phyloP scores from a whole-genome alignment of 2,797 vertebrate species.

The Phoxinus dragarum region DNA sequence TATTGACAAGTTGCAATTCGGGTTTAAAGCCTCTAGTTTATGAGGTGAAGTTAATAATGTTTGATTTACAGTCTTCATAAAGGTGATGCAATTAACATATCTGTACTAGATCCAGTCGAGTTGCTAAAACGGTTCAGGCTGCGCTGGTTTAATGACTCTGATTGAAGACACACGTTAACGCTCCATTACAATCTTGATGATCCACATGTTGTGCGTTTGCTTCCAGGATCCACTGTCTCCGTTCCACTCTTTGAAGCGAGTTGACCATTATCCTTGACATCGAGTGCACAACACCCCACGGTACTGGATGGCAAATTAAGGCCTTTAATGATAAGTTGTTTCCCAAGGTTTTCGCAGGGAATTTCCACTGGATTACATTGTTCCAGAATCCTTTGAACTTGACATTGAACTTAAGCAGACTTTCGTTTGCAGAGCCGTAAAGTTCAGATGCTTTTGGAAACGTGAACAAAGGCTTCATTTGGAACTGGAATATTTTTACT shows the following conservation, averaged over 20 bases:
- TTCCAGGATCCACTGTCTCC: constrained; percentile 29
- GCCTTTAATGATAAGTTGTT: constrained; percentile 81
- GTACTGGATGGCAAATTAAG: constrained; percentile 82
- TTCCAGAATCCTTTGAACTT: constrained; percentile 82
- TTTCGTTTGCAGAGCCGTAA: constrained; percentile 69
- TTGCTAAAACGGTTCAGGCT: background rate
- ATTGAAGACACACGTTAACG: background rate
- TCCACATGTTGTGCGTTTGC: constrained; percentile 66
- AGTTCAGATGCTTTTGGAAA: constrained; percentile 61
- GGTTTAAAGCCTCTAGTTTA: background rate
- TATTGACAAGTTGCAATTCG: too few species aligned
- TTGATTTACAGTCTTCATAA: background rate
- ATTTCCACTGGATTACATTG: constrained; percentile 82
- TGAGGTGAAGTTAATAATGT: background rate
- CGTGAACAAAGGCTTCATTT: constrained; percentile 53
- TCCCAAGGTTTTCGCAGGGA: constrained; percentile 76
- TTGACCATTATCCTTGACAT: constrained; percentile 80
- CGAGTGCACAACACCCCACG: constrained; percentile 75
- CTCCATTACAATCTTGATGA: constrained; percentile 16
- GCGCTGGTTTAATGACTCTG: background rate
- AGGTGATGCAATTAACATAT: background rate
- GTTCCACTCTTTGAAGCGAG: constrained; percentile 73
- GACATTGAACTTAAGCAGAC: constrained; percentile 84
- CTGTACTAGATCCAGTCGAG: background rate
- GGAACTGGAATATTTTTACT: constrained; percentile 37